Conservation (phyloP, 2,797 vertebrate species). For the Oreonectes daqikongensis region DNA sequence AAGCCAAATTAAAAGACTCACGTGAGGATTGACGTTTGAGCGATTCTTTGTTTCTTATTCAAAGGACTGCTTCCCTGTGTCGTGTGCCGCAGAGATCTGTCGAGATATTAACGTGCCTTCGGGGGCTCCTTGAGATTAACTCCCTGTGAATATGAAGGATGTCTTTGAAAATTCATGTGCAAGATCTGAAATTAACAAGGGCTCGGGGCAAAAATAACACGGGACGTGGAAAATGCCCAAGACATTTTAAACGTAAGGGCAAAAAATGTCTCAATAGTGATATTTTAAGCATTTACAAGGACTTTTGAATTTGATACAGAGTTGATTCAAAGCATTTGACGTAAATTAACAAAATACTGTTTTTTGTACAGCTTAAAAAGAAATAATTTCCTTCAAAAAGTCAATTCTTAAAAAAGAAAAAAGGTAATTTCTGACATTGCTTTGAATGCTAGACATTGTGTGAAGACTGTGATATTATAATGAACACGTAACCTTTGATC, state of each 20-base stretch:
- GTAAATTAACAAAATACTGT: background rate
- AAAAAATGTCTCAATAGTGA: background rate
- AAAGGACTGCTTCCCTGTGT: background rate
- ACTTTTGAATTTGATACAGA: background rate
- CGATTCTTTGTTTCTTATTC: slow-evolving; percentile 1
- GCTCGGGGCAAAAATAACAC: background rate
- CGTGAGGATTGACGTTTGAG: slow-evolving; percentile 12
- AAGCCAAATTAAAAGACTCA: slow-evolving; percentile 24
- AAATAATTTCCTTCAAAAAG: too few relatives aligned
- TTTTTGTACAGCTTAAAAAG: too few relatives aligned
- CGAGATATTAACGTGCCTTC: slow-evolving; percentile 32
- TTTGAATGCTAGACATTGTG: slow-evolving; percentile 1
- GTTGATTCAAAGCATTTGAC: background rate
- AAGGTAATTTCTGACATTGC: background rate
- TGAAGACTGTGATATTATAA: background rate
- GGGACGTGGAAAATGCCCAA: background rate
- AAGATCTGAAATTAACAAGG: slow-evolving; percentile 6
- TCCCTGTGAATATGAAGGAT: slow-evolving; percentile 24
- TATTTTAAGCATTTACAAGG: background rate
- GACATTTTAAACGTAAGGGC: background rate
- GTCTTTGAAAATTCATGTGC: slow-evolving; percentile 18
- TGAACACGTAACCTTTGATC: slow-evolving; percentile 49
- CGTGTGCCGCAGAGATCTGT: slow-evolving; percentile 15
- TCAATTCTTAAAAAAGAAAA: too few relatives aligned
- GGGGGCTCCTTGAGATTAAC: slow-evolving; percentile 26